Evolutionary conservation across 2,888 invertebrate species (phyloP), one percentile per base, ranked within the genome.

Genomic region (Athalia rosae): DNA sequence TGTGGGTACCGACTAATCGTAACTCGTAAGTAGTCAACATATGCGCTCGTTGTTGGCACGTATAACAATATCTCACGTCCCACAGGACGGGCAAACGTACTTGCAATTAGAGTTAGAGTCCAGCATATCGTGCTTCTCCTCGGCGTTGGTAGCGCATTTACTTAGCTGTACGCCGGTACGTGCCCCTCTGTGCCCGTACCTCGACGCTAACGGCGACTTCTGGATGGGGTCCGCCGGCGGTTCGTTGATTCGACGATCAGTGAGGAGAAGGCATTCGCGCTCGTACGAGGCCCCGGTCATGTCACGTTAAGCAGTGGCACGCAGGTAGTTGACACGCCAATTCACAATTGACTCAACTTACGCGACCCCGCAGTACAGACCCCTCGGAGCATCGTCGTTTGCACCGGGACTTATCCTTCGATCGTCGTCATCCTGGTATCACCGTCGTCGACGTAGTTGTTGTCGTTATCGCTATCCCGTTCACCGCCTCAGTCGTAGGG

Each of bases 251-350:
- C n/a, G n/a, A n/a, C n/a, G n/a, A n/a, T n/a, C n/a, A n/a, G n/a
- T n/a, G 82, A 82, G 82, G 80, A 81, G 81, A 80, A 82, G 81
- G 81, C 81, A 82, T 79, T 81, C 80, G 77, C 81, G 78, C 78
- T 79, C 79, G 80, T 79, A 83, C 81, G 79, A 74, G 69, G 79
- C 79, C 79, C 79, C 82, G 81, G 81, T 81, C 80, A 82, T 79
- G 81, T 81, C 81, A 79, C 81, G 81, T 76, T 80, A 79, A 80
- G 77, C 83, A 80, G 81, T 81, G 80, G 82, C 81, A 78, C 80
- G 77, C 79, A 81, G 81, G 81, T 83, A 78, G 79, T 79, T 81
- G 82, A 71, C 9, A 71, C 74, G 74, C 43, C 61, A 48, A 73
- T 61, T 13, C 5, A n/a, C 61, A 9, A 15, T 13, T 3, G 61